Percentiles rank a stretch among this genome's conserved stretches.
These are phyloP conservation scores for Sepiola atlantica DNA, from an alignment of 2,888 invertebrate genomes.

Conservation along the genomic window DNA sequence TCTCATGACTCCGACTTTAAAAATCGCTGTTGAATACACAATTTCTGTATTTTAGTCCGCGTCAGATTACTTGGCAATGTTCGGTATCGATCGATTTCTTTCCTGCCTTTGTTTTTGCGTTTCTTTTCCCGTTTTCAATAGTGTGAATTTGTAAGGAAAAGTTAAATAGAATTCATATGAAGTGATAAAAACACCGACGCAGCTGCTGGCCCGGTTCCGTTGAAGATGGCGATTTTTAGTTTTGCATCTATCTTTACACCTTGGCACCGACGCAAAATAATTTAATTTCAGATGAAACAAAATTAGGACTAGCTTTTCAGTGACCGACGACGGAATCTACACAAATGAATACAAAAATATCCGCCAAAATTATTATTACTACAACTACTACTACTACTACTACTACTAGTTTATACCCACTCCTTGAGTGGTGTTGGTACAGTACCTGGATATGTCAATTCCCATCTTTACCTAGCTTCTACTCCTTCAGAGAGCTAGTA, in stretches of 20 bases:
- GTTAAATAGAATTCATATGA: neutral
- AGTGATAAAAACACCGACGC: neutral
- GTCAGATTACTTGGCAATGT: neutral
- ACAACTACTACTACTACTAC: neutral
- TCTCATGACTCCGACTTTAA: neutral
- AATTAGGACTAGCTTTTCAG: neutral
- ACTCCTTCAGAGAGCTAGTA: too few relatives aligned
- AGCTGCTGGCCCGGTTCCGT: neutral
- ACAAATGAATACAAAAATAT: neutral
- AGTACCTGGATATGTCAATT: too few relatives aligned
- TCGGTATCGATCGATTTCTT: neutral
- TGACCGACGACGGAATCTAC: neutral
- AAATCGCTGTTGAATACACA: neutral
- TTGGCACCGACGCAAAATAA: slow-evolving; percentile 21
- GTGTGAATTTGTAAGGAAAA: slow-evolving; percentile 32
- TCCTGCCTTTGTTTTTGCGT: too few relatives aligned
- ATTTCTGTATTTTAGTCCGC: neutral
- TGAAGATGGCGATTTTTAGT: neutral
- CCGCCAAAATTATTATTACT: neutral
- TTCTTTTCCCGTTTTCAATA: neutral
- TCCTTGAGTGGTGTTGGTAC: too few relatives aligned
- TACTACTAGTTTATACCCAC: too few relatives aligned
- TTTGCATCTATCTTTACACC: neutral
- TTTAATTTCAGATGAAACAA: neutral
- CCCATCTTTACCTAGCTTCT: too few relatives aligned